phyloP scores from a whole-genome alignment of 1,140 invertebrate genomes.

The Orussus abietinus region DNA sequence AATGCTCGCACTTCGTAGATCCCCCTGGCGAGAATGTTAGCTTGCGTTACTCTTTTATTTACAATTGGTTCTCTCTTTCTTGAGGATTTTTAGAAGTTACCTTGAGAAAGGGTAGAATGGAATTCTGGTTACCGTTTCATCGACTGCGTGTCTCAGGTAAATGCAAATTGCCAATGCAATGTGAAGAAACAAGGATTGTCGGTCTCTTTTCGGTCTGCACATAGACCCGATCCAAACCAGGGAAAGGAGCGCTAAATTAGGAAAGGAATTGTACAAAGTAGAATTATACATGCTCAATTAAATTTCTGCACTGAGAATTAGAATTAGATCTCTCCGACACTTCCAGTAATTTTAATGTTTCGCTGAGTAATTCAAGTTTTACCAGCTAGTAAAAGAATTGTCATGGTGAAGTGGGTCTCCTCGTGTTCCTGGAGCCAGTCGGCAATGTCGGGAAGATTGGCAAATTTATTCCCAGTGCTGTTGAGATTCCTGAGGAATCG shows the following conservation, averaged over 20 bases:
- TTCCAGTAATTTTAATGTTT: too few relatives aligned
- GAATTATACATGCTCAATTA: neutral
- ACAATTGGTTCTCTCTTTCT: neutral
- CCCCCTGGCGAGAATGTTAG: conserved; percentile 30
- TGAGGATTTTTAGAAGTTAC: conserved; percentile 31
- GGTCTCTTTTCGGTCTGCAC: conserved; percentile 21
- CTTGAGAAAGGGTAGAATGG: conserved; percentile 30
- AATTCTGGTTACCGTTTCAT: conserved; percentile 26
- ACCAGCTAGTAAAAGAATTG: conserved; percentile 55
- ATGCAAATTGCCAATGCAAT: conserved; percentile 26
- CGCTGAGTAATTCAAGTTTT: too few relatives aligned
- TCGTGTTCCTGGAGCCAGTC: conserved; percentile 61
- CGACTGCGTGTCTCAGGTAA: conserved; percentile 39
- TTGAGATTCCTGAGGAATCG: conserved; percentile 70
- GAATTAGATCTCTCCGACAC: too few relatives aligned
- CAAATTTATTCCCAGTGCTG: conserved; percentile 84
- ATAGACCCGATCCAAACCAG: conserved; percentile 27
- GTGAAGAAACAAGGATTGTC: conserved; percentile 25
- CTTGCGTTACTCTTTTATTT: neutral
- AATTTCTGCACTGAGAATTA: neutral
- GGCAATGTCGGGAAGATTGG: conserved; percentile 64
- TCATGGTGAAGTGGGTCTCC: conserved; percentile 54
- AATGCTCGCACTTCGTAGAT: conserved; percentile 35
- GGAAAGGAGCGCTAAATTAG: conserved; percentile 30
- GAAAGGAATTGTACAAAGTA: conserved; percentile 11